Evolutionary conservation across 2,888 invertebrate species (phyloP), one percentile per base, ranked within the genome.

Genomic region (Aleiodes leptofemur): DNA sequence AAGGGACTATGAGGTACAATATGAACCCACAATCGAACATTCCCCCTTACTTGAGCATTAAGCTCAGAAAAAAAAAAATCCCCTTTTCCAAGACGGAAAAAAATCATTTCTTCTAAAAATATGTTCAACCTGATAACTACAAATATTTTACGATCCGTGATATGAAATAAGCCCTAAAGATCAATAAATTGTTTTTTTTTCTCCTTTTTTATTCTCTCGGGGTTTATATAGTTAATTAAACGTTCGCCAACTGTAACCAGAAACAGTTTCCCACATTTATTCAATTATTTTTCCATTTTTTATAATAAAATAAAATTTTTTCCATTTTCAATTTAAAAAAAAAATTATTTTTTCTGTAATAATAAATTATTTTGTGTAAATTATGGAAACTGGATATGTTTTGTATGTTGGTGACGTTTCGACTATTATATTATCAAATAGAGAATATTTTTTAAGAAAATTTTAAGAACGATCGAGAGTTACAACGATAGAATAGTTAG

Each of bases 1-100:
- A 94, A 97, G 97, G 95, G 98, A 98, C 93, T 98, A 96, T 94
- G 98, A 98, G 97, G 98, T 98, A 95, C 94, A 86, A 84, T 81
- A 80, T 81, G 76, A 80, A 74, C 78, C 79, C 76, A 74, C 64
- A 73, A 76, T 79, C 77, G 81, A 74, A 77, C 74, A 77, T 79
- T 71, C 59, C 64, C 64, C 43, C 13, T 16, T 43, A 48, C 8
- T 34, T 64, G 43, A 43, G 43, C 8, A 16, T 64, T 0, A 14
- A 14, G 61, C 38, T 61, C 61, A 64, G 23, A 43, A 2, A 2
- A 23, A 23, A 43, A 2, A 64, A 64, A 61, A 43, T 34, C 64
- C 43, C 48, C 48, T 61, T 43, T 64, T 48, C 48, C 61, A 38
- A 48, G 9, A 43, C 61, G 64, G 43, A 75, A 16, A 61, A 34